Conservation (phyloP, 1,140 invertebrate species). For the Argopecten irradians region DNA sequence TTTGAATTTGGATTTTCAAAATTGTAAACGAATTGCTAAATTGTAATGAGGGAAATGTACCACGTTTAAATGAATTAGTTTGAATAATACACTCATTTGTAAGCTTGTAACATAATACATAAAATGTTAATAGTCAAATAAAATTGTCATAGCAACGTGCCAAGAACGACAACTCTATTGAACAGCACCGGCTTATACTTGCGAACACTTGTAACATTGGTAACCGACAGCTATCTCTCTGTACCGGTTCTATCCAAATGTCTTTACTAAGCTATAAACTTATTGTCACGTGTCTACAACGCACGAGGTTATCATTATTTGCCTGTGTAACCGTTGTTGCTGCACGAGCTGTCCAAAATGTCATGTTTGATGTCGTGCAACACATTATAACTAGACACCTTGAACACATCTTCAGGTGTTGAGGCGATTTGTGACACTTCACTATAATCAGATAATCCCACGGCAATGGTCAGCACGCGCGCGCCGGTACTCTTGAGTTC, state of each 20-base stretch:
- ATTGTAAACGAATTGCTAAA: background rate
- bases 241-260: background rate
- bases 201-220: background rate
- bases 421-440: conserved; percentile 66
- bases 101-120: background rate
- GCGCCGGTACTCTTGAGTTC: conserved; percentile 60
- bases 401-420: conserved; percentile 56
- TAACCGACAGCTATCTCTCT: background rate
- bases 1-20: background rate
- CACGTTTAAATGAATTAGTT: background rate
- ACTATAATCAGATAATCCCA: conserved; percentile 57
- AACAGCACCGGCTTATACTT: background rate
- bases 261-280: background rate
- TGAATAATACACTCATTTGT: background rate
- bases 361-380: conserved; percentile 42
- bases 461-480: conserved; percentile 64
- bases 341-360: conserved; percentile 48
- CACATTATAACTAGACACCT: conserved; percentile 44
- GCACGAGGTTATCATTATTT: background rate
- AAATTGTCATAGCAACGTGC: background rate
- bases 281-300: background rate
- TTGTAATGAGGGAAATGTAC: background rate
- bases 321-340: conserved; percentile 18
- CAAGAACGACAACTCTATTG: background rate
- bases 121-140: background rate